phyloP scores from a whole-genome alignment of 2,113 vertebrate genomes.

The Heptranchias perlo region DNA sequence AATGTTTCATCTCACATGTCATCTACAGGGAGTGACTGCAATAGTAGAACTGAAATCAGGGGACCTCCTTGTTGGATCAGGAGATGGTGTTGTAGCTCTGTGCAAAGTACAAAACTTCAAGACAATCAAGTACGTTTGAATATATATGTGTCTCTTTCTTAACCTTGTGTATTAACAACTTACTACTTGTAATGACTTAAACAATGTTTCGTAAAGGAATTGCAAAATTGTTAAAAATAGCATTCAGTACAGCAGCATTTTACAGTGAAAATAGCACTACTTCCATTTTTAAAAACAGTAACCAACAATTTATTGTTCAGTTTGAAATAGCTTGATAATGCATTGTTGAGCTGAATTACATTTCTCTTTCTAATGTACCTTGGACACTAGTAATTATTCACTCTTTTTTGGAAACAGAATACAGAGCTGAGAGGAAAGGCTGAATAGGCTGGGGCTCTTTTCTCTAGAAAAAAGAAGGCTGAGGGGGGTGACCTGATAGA shows the following conservation, averaged over 20 bases:
- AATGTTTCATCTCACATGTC: not conserved
- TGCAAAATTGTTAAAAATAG: not conserved
- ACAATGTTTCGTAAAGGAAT: not conserved
- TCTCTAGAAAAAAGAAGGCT: too few species aligned
- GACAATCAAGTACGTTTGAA: constrained; percentile 66
- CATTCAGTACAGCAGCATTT: not conserved
- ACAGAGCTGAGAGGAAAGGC: too few species aligned
- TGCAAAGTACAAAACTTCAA: constrained; percentile 72
- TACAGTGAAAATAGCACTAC: not conserved
- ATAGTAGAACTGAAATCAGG: constrained; percentile 66
- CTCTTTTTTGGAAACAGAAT: not conserved
- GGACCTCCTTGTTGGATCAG: constrained; percentile 71
- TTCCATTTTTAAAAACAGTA: not conserved
- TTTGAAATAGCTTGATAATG: not conserved
- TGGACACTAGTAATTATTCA: not conserved
- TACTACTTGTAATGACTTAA: not conserved
- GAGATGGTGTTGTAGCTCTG: constrained; percentile 66
- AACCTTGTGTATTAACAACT: not conserved
- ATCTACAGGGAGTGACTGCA: constrained; percentile 65
- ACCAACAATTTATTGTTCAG: not conserved
- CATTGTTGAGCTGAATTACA: not conserved
- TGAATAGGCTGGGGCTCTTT: too few species aligned
- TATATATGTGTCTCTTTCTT: not conserved
- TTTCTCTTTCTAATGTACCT: not conserved
- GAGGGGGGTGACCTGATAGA: too few species aligned